Evolutionary conservation across 2,888 invertebrate genomes (phyloP).

Genomic region (Cosmopolites sordidus): DNA sequence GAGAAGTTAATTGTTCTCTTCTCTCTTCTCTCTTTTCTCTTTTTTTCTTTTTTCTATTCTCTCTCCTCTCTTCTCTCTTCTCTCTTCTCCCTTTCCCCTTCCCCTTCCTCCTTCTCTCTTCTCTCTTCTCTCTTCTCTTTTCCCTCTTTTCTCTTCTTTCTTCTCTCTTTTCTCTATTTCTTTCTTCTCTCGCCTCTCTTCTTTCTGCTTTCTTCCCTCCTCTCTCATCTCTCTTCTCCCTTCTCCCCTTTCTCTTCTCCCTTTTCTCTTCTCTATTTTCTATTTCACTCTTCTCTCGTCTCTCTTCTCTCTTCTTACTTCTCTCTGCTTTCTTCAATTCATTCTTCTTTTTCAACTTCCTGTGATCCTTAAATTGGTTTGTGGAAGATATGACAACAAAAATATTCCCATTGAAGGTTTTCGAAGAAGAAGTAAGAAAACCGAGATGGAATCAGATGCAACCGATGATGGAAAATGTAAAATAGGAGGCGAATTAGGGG

Average conservation of each 20-base stretch:
- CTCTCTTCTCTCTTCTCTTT: not conserved
- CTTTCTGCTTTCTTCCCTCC: too few species aligned
- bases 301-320: slow-evolving; percentile 1
- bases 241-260: too few species aligned
- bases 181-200: too few species aligned
- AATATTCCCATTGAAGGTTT: too few species aligned
- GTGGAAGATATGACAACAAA: too few species aligned
- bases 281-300: not conserved
- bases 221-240: too few species aligned
- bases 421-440: too few species aligned
- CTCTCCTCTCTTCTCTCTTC: not conserved
- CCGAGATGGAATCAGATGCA: too few species aligned
- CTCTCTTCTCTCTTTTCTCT: slow-evolving; percentile 3
- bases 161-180: not conserved
- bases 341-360: not conserved
- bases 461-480: too few species aligned
- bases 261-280: not conserved
- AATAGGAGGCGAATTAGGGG: too few species aligned
- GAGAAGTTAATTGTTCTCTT: too few species aligned
- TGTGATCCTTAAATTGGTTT: not conserved
- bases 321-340: not conserved
- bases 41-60: not conserved
- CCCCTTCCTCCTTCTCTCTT: not conserved
- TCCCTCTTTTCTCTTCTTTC: not conserved
- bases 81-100: not conserved